phyloP scores from a whole-genome alignment of 2,888 invertebrate genomes.

The Chymomyza procnemis region DNA sequence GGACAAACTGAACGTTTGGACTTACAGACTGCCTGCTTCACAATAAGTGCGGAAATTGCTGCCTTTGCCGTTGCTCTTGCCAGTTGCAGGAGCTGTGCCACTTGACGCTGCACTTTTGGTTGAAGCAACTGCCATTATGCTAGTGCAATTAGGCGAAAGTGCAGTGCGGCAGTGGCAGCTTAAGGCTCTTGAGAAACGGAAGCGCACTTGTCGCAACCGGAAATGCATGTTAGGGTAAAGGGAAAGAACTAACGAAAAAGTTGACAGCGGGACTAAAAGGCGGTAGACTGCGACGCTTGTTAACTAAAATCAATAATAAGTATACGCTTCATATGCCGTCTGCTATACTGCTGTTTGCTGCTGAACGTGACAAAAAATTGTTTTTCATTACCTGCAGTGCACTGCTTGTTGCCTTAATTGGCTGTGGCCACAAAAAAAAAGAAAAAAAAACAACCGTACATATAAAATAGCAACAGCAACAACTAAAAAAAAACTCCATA shows the following conservation, averaged over 20 bases:
- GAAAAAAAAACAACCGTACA: slow-evolving; percentile 4
- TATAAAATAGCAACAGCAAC: slow-evolving; percentile 2
- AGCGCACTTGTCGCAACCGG: slow-evolving; percentile 38
- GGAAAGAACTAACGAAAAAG: not conserved
- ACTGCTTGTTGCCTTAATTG: slow-evolving; percentile 55
- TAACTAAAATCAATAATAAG: slow-evolving; percentile 61
- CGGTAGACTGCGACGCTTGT: slow-evolving; percentile 39
- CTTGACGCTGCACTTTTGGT: slow-evolving; percentile 19
- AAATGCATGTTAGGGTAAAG: not conserved
- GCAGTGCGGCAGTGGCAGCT: slow-evolving; percentile 23
- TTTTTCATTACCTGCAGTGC: slow-evolving; percentile 30
- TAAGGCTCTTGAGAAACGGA: slow-evolving; percentile 37
- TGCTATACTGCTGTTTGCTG: slow-evolving; percentile 9
- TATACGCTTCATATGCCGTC: slow-evolving; percentile 51
- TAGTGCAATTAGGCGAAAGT: slow-evolving; percentile 63
- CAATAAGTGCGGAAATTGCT: slow-evolving; percentile 59
- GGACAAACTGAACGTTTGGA: slow-evolving; percentile 9
- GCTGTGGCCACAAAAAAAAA: slow-evolving; percentile 47
- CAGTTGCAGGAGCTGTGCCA: slow-evolving; percentile 38
- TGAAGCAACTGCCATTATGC: slow-evolving; percentile 36
- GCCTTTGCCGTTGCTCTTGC: not conserved
- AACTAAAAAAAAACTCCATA: slow-evolving; percentile 12
- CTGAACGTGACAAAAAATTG: slow-evolving; percentile 38
- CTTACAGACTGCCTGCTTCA: slow-evolving; percentile 25
- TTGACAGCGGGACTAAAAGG: slow-evolving; percentile 24